Conservation (phyloP, 2,888 invertebrate genomes). For the Seira ritae region DNA sequence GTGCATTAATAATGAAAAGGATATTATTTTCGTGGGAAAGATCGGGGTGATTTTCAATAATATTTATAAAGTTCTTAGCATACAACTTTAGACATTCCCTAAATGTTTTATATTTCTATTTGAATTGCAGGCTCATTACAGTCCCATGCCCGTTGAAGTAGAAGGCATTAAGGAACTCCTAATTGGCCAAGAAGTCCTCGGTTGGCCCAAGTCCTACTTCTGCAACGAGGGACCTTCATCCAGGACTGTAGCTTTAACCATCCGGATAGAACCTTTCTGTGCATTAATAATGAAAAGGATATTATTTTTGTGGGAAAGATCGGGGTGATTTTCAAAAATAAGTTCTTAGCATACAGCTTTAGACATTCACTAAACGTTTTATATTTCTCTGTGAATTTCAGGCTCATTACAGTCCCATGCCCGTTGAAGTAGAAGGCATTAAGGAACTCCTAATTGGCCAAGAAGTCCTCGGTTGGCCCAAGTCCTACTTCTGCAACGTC, state of each 20-base stretch:
- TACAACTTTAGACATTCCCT: too few species aligned
- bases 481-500: conserved; percentile 5
- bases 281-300: conserved; percentile 31
- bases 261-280: conserved; percentile 66
- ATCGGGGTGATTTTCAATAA: conserved; percentile 64
- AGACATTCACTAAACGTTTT: not conserved
- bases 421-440: conserved; percentile 32
- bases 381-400: conserved; percentile 9
- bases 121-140: not conserved
- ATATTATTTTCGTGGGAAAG: conserved; percentile 59
- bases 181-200: not conserved
- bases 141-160: not conserved
- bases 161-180: conserved; percentile 27
- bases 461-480: conserved; percentile 24
- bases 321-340: conserved; percentile 59
- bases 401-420: conserved; percentile 47
- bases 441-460: conserved; percentile 28
- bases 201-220: conserved; percentile 31
- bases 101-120: too few species aligned
- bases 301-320: conserved; percentile 61
- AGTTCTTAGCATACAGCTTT: not conserved
- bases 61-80: too few species aligned
- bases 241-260: conserved; percentile 68
- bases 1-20: conserved; percentile 40
- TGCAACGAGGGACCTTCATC: too few species aligned